Base-by-base conservation (phyloP, 2,888 invertebrate genomes). In the Epistrophe grossulariae region DNA sequence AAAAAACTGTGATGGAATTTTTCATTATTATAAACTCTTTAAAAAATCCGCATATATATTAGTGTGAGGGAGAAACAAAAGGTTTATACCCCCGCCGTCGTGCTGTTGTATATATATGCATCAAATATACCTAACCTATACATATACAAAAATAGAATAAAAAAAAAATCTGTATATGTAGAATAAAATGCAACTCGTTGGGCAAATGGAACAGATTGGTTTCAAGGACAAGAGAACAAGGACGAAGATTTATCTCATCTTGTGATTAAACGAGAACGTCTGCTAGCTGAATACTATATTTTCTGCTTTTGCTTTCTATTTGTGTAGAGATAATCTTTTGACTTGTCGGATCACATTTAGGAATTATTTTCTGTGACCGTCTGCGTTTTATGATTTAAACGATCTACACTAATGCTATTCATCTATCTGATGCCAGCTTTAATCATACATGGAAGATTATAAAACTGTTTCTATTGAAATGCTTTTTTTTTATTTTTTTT, bases 1-100 rank as follows among this genome's bases (percentile, higher is more conserved):
- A 71, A 57, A 74, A 64, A 76, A 79, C 64, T 79, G 7, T n/a
- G 3, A 31, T 31, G 64, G 59, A 71, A 79, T 84, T 84, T 66
- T 40, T 70, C 70, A 38, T 55, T 55, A 55, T 70, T 55, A 70
- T 70, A 70, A 74, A 79, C 73, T 79, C 55, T 66, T 74, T 66
- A 55, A 73, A 78, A 8, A 35, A 35, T 2, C 1, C 3, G 2
- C 24, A 35, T 35, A 35, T 68, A 73, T 52, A 78, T 72, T 71
- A 11, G 31, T 38, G 57, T 59, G 66, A 83, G 71, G 19, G 45
- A 31, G 17, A 13, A 48, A 45, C 28, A 50, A 50, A 35, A 48
- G 28, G 17, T 48, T 40, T n/a, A n/a, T 24, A 24, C 35, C n/a
- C 11, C 10, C 9, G 3, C 45, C 45, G n/a, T 4, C 9, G 35